These are phyloP conservation scores for Eucidaris tribuloides DNA, from an alignment of 35 echinoderm and acorn worm genomes.

Conservation along the genomic window DNA sequence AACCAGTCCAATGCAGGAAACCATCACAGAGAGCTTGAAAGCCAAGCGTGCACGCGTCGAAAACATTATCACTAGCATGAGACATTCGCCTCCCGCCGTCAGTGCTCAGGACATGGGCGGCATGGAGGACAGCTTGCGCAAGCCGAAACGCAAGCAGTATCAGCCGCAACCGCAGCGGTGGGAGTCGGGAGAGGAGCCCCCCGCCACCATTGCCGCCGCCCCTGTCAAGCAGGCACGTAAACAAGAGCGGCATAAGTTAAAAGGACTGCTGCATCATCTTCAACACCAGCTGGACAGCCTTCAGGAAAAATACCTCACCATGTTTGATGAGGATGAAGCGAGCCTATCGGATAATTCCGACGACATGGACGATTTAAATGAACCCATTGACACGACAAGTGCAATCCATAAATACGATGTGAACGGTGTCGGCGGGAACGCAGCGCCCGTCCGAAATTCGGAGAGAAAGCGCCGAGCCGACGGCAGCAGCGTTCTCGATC, in stretches of 20 bases:
- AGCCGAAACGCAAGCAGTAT: conserved; percentile 81
- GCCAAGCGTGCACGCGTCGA: conserved; percentile 96
- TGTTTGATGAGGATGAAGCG: conserved; percentile 85
- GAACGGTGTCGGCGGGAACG: background rate
- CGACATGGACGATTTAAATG: conserved; percentile 86
- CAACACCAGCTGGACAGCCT: conserved; percentile 88
- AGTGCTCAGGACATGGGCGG: conserved; percentile 25
- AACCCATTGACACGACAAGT: conserved; percentile 59
- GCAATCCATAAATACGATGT: conserved; percentile 67
- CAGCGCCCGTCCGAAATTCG: background rate
- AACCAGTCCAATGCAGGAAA: conserved; percentile 27
- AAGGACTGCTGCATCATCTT: conserved; percentile 70
- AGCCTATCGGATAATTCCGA: conserved; percentile 56
- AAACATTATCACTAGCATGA: conserved; percentile 97
- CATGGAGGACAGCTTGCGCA: conserved; percentile 24
- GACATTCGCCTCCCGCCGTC: conserved; percentile 47
- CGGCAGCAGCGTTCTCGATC: conserved; percentile 22
- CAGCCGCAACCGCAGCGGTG: conserved; percentile 80
- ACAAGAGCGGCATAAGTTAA: conserved; percentile 59
- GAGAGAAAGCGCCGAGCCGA: conserved; percentile 28
- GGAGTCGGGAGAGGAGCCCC: conserved; percentile 32
- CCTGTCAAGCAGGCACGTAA: conserved; percentile 28
- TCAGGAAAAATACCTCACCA: conserved; percentile 85
- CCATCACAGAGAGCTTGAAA: conserved; percentile 54
- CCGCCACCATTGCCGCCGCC: too few relatives aligned